Conservation (phyloP, 2,113 vertebrate species). For the Aldabrachelys gigantea region DNA sequence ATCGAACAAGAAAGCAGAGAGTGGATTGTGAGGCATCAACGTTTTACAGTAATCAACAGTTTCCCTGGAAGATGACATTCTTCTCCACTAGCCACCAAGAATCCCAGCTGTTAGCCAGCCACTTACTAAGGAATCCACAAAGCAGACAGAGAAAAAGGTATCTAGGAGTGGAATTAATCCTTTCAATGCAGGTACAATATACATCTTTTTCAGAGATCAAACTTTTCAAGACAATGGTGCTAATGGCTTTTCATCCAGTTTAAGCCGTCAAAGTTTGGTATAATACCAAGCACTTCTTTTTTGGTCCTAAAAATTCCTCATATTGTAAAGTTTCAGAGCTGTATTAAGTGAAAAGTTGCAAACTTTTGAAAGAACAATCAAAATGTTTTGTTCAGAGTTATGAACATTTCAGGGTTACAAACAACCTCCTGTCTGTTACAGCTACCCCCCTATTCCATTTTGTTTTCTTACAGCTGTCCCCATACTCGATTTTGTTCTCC, state of each 20-base stretch:
- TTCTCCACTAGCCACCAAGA: not conserved
- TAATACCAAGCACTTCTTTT: slow-evolving; percentile 2
- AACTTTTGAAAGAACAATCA: too few relatives aligned
- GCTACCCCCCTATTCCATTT: too few relatives aligned
- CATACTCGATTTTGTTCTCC: too few relatives aligned
- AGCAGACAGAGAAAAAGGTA: slow-evolving; percentile 8
- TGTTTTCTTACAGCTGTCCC: too few relatives aligned
- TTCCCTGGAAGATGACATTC: not conserved
- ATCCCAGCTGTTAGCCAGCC: not conserved
- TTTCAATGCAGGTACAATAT: slow-evolving; percentile 1
- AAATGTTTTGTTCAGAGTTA: too few relatives aligned
- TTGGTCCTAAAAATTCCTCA: not conserved
- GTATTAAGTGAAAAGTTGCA: too few relatives aligned
- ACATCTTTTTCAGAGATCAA: slow-evolving; percentile 40
- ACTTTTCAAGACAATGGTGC: slow-evolving; percentile 3
- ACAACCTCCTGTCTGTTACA: too few relatives aligned
- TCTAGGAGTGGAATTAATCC: slow-evolving; percentile 35
- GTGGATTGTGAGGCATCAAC: not conserved
- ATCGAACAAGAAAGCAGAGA: not conserved
- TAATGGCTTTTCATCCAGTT: slow-evolving; percentile 3
- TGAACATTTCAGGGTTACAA: too few relatives aligned
- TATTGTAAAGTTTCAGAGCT: not conserved
- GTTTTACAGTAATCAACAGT: not conserved
- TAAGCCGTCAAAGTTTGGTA: not conserved
- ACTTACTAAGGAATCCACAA: not conserved